Percentiles rank a stretch among this genome's conserved stretches.
Conservation (phyloP, 2,113 vertebrate genomes). For the Charadrius vociferus region DNA sequence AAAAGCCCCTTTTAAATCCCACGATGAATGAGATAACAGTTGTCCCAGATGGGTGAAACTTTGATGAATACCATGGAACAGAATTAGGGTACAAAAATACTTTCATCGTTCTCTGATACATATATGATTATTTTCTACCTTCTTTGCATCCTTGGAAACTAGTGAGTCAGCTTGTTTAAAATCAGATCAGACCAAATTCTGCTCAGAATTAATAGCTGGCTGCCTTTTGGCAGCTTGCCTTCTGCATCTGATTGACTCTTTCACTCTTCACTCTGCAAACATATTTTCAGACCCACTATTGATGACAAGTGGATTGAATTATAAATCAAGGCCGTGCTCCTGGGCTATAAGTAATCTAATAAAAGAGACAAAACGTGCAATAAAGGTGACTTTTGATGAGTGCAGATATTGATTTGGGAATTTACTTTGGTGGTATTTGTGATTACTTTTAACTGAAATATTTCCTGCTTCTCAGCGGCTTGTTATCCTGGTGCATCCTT, state of each 20-base stretch:
- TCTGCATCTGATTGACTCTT: neutral
- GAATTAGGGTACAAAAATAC: neutral
- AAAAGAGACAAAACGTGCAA: neutral
- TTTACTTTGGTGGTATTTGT: neutral
- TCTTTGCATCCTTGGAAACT: neutral
- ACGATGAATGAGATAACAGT: neutral
- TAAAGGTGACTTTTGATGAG: neutral
- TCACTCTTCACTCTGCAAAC: neutral
- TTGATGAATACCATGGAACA: neutral
- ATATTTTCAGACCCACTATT: neutral
- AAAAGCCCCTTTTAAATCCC: neutral
- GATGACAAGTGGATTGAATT: neutral
- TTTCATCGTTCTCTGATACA: neutral
- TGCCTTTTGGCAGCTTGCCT: constrained; percentile 8
- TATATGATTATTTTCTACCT: neutral
- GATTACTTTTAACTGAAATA: neutral
- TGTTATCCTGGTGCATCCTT: neutral
- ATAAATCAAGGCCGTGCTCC: neutral
- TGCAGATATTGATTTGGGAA: neutral
- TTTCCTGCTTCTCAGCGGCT: neutral
- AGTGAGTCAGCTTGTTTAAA: neutral
- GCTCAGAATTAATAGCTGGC: neutral
- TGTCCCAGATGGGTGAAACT: neutral
- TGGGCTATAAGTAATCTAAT: neutral
- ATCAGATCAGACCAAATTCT: neutral